Percentiles rank a stretch among this genome's conserved stretches.
These are phyloP conservation scores for Pampusana beccarii DNA, from an alignment of 2,113 vertebrate species.

Conservation along the genomic window DNA sequence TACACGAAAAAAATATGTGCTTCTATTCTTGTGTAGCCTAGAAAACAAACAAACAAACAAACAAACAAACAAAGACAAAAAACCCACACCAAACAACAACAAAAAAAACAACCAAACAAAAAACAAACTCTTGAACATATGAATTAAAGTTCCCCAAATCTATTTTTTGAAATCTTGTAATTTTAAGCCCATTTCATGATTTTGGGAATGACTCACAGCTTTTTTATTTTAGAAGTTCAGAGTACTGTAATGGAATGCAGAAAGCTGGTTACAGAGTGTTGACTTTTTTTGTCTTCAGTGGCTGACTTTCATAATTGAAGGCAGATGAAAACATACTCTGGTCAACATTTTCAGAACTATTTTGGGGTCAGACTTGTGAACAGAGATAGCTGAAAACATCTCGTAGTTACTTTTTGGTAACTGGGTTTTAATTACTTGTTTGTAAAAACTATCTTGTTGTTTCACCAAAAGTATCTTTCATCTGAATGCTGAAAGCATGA, in stretches of 20 bases:
- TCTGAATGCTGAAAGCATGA: not conserved
- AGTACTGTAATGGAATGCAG: slow-evolving; percentile 45
- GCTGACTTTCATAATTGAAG: slow-evolving; percentile 51
- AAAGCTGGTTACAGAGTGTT: slow-evolving; percentile 41
- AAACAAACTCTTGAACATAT: not conserved
- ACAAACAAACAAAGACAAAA: too few species aligned
- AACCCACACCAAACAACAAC: too few species aligned
- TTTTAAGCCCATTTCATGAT: slow-evolving; percentile 15
- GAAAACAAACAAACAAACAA: not conserved
- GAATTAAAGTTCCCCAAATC: not conserved
- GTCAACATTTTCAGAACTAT: slow-evolving; percentile 35
- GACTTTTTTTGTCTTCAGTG: slow-evolving; percentile 44
- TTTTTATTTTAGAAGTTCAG: slow-evolving; percentile 33
- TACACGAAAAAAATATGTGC: not conserved
- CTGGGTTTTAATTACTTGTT: slow-evolving; percentile 32
- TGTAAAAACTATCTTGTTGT: not conserved
- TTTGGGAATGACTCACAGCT: slow-evolving; percentile 10
- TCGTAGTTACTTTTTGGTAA: slow-evolving; percentile 46
- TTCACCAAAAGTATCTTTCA: not conserved
- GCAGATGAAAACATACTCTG: slow-evolving; percentile 47
- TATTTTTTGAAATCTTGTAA: not conserved
- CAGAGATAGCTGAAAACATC: slow-evolving; percentile 40
- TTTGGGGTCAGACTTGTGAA: slow-evolving; percentile 45
- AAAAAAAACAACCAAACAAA: not conserved
- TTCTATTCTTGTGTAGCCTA: not conserved